These are phyloP conservation scores for Xestia sexstrigata DNA, from an alignment of 2,888 invertebrate species.

Conservation along the genomic window DNA sequence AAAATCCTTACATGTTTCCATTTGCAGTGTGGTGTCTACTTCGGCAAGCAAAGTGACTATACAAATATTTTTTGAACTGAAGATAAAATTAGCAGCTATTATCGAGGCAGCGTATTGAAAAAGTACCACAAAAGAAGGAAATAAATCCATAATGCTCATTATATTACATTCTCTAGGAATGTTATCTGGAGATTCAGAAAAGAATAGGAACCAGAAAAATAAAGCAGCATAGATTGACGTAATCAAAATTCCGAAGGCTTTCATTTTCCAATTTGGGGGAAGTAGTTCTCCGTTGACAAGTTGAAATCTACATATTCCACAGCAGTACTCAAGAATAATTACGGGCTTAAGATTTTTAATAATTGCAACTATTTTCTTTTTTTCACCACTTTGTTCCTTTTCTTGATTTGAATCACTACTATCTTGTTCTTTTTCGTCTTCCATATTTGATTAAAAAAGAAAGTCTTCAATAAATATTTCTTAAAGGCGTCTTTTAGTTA, in stretches of 20 bases:
- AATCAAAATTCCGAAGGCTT: slow-evolving; percentile 22
- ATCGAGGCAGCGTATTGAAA: slow-evolving; percentile 70
- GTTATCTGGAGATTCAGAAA: slow-evolving; percentile 44
- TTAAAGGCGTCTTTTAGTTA: not conserved
- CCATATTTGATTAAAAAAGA: slow-evolving; percentile 21
- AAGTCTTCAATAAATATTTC: not conserved
- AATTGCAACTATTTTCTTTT: slow-evolving; percentile 17
- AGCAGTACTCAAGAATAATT: slow-evolving; percentile 25
- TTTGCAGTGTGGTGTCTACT: slow-evolving; percentile 69
- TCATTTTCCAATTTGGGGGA: slow-evolving; percentile 27
- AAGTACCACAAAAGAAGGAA: slow-evolving; percentile 61
- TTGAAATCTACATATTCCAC: slow-evolving; percentile 27
- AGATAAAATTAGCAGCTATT: slow-evolving; percentile 57
- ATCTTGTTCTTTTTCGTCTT: slow-evolving; percentile 12
- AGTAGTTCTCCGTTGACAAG: slow-evolving; percentile 14
- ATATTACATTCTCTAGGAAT: not conserved
- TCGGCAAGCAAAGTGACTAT: slow-evolving; percentile 69
- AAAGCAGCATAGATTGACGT: slow-evolving; percentile 6
- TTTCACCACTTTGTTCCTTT: not conserved
- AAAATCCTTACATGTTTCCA: slow-evolving; percentile 65
- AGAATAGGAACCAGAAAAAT: not conserved
- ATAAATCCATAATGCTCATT: not conserved
- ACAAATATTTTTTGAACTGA: slow-evolving; percentile 63
- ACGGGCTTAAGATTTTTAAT: slow-evolving; percentile 29
- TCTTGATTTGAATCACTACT: slow-evolving; percentile 8